Conservation (phyloP, 2,113 vertebrate species). For the Chloropsis hardwickii region DNA sequence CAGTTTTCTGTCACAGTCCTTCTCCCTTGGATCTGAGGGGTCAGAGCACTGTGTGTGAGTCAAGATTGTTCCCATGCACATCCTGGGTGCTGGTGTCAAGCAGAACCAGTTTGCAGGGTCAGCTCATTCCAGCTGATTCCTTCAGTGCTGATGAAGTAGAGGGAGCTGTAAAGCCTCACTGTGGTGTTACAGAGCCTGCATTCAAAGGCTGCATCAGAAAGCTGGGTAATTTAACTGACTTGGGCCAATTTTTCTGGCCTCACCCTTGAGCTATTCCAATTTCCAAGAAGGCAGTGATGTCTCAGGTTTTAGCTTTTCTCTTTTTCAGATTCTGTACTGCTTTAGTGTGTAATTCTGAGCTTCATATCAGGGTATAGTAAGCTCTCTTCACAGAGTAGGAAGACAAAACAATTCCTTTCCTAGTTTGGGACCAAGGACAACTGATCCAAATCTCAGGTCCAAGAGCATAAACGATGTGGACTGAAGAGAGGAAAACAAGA, state of each 20-base stretch:
- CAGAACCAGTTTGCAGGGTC: not conserved
- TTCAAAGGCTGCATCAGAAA: not conserved
- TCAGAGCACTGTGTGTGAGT: not conserved
- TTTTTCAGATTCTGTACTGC: not conserved
- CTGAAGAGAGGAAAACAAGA: not conserved
- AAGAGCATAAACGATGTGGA: accelerated
- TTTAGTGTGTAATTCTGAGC: not conserved
- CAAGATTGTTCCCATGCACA: not conserved
- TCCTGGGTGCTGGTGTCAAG: not conserved
- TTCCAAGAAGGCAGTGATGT: not conserved
- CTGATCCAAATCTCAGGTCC: not conserved
- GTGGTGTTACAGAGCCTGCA: not conserved
- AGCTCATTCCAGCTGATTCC: not conserved
- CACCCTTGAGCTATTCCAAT: not conserved
- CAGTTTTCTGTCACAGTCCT: not conserved
- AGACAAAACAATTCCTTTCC: not conserved
- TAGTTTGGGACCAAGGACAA: not conserved
- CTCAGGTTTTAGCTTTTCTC: not conserved
- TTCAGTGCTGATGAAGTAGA: not conserved
- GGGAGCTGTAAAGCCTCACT: not conserved
- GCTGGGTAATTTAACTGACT: not conserved
- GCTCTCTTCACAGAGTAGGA: not conserved
- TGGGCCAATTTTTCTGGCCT: not conserved
- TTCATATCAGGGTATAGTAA: not conserved
- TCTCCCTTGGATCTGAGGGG: not conserved